Evolutionary conservation across 2,113 vertebrate genomes (phyloP).

Genomic region (Zosterops pallidus): DNA sequence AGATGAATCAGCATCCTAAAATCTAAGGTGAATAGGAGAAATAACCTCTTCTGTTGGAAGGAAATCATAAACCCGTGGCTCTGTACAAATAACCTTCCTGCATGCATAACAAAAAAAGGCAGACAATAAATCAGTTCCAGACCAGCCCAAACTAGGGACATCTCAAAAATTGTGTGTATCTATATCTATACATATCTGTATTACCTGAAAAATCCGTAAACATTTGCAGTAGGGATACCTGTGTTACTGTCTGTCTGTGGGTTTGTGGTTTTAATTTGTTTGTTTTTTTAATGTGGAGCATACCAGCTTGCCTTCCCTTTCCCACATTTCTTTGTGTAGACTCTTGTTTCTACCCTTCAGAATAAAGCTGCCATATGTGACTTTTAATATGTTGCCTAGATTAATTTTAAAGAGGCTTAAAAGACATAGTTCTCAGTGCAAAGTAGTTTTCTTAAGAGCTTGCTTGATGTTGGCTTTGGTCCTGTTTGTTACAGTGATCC

Average conservation of each 20-base stretch:
- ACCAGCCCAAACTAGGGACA: not conserved
- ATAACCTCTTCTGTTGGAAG: not conserved
- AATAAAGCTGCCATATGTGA: not conserved
- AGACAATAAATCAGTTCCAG: not conserved
- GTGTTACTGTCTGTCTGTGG: not conserved
- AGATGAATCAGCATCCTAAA: not conserved
- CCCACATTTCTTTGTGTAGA: not conserved
- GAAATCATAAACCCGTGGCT: not conserved
- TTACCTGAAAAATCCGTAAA: not conserved
- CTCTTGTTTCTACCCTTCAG: not conserved
- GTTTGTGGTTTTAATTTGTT: not conserved
- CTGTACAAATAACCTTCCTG: not conserved
- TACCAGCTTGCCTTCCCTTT: not conserved
- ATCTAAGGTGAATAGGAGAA: not conserved
- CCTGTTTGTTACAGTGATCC: not conserved
- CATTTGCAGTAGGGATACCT: not conserved
- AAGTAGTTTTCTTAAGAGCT: not conserved
- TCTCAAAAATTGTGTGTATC: not conserved
- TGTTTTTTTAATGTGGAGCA: not conserved
- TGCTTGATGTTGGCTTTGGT: constrained; percentile 5
- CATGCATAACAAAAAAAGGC: not conserved
- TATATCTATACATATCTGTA: accelerated
- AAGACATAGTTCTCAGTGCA: not conserved
- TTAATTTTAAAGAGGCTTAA: constrained; percentile 17
- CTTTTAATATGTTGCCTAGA: not conserved